Conservation (phyloP, 1,140 invertebrate species). For the Sminthurides bifidus region DNA sequence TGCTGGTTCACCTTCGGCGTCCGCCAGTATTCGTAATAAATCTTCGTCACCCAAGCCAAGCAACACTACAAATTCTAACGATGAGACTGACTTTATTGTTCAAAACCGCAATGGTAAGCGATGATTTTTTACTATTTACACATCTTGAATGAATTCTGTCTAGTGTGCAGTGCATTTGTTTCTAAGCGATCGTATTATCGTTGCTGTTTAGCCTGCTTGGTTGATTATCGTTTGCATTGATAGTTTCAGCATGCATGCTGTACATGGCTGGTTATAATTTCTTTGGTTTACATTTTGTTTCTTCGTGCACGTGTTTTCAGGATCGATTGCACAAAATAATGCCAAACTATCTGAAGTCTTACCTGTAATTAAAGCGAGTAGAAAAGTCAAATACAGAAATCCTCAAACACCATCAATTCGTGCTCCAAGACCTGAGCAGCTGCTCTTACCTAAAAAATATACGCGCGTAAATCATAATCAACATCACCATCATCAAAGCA, state of each 20-base stretch:
- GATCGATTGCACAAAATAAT: no score
- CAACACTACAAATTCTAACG: neutral
- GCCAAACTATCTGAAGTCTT: no score
- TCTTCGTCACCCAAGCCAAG: neutral
- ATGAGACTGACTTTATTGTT: constrained; percentile 28
- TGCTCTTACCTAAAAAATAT: no score
- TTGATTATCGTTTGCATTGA: neutral
- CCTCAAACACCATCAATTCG: no score
- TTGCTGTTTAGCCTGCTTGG: constrained; percentile 8
- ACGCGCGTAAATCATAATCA: no score
- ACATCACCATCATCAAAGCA: no score
- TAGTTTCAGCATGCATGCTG: neutral
- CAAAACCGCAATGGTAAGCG: constrained; percentile 24
- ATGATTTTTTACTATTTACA: neutral
- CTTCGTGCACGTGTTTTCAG: no score
- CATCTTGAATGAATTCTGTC: neutral
- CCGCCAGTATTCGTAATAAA: neutral
- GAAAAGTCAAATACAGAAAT: no score
- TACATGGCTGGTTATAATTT: neutral
- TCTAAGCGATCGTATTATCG: neutral
- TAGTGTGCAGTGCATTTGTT: neutral
- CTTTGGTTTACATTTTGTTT: neutral
- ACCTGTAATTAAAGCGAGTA: no score
- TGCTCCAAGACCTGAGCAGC: no score
- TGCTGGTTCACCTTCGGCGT: neutral